These are phyloP conservation scores for Tinea semifulvella DNA, from an alignment of 2,888 invertebrate species.

Conservation along the genomic window DNA sequence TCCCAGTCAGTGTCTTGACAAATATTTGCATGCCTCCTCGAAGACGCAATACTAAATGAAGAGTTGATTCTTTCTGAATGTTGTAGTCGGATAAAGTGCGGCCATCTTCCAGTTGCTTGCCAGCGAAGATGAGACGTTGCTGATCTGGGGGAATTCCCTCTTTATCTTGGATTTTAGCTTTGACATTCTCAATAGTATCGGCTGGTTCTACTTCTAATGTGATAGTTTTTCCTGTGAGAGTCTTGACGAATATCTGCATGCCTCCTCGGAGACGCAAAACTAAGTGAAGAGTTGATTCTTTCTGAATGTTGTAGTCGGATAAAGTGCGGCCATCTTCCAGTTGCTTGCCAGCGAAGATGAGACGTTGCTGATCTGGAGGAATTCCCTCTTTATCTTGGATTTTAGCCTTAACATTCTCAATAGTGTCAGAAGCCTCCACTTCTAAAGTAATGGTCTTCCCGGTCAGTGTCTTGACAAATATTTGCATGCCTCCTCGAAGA, in stretches of 20 bases:
- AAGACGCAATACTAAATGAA: slow-evolving; percentile 19
- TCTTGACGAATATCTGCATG: slow-evolving; percentile 23
- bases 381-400: slow-evolving; percentile 22
- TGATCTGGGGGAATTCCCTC: slow-evolving; percentile 22
- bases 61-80: slow-evolving; percentile 21
- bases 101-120: slow-evolving; percentile 21
- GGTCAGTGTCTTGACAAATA: slow-evolving; percentile 42
- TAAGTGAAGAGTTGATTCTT: slow-evolving; percentile 21
- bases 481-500: slow-evolving; percentile 47
- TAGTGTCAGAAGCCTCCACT: slow-evolving; percentile 32
- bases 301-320: slow-evolving; percentile 22
- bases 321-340: slow-evolving; percentile 22
- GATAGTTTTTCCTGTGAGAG: slow-evolving; percentile 21
- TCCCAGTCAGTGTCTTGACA: slow-evolving; percentile 20
- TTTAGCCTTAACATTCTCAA: slow-evolving; percentile 22
- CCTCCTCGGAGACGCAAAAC: slow-evolving; percentile 22
- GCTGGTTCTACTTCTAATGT: slow-evolving; percentile 21
- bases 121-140: slow-evolving; percentile 21
- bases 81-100: slow-evolving; percentile 22
- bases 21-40: slow-evolving; percentile 21
- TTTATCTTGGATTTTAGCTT: slow-evolving; percentile 22
- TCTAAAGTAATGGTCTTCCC: slow-evolving; percentile 43
- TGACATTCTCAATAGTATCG: slow-evolving; percentile 22
- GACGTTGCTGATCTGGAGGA: slow-evolving; percentile 21
- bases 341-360: slow-evolving; percentile 22